These are phyloP conservation scores for Eulithis prunata DNA, from an alignment of 2,888 invertebrate genomes.

Conservation along the genomic window DNA sequence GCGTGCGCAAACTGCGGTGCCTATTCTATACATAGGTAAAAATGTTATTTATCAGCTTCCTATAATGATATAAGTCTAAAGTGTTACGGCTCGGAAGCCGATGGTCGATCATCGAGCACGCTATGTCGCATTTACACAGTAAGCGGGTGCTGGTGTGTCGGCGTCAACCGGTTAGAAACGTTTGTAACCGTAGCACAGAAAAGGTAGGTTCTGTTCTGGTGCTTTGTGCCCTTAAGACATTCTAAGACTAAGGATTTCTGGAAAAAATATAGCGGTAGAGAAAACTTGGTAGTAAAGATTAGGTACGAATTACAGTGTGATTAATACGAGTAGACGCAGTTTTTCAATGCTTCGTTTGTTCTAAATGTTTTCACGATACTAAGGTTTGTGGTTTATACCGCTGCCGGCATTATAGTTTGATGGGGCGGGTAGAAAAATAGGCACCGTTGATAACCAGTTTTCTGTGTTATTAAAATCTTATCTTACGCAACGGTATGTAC, in stretches of 20 bases:
- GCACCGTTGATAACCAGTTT: slow-evolving; percentile 1
- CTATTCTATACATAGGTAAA: background rate
- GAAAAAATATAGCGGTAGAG: too few relatives aligned
- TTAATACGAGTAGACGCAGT: too few relatives aligned
- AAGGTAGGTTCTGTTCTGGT: too few relatives aligned
- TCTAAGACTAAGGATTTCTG: too few relatives aligned
- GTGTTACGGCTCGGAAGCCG: slow-evolving; percentile 35
- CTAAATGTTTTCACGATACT: too few relatives aligned
- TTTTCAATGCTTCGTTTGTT: too few relatives aligned
- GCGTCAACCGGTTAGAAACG: background rate
- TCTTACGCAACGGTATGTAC: slow-evolving; percentile 30
- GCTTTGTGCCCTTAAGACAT: too few relatives aligned
- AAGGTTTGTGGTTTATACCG: too few relatives aligned
- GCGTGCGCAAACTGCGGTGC: slow-evolving; percentile 20
- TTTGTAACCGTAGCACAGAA: too few relatives aligned
- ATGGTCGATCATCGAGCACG: slow-evolving; percentile 29
- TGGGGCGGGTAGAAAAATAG: background rate
- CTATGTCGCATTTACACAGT: slow-evolving; percentile 16
- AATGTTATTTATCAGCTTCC: slow-evolving; percentile 33
- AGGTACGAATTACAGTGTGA: too few relatives aligned
- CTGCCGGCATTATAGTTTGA: too few relatives aligned
- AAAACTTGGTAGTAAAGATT: too few relatives aligned
- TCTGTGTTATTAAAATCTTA: background rate
- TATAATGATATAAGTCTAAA: slow-evolving; percentile 41
- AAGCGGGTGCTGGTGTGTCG: background rate